Evolutionary conservation across 1,140 invertebrate genomes (phyloP).

Genomic region (Drosophila persimilis): DNA sequence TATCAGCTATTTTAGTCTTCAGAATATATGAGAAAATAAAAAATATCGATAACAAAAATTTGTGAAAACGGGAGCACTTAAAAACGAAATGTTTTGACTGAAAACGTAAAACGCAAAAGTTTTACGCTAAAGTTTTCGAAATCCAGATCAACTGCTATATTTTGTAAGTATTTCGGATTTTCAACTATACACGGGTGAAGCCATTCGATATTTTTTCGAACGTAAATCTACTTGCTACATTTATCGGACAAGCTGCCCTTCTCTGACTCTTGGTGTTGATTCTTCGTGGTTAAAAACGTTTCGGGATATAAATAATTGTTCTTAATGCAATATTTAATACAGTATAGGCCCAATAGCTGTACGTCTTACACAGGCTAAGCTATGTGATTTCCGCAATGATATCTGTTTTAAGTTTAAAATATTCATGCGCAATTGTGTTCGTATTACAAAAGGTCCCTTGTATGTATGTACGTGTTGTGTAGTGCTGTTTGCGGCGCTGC

Average conservation of each 20-base stretch:
- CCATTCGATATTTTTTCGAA: conserved; percentile 14
- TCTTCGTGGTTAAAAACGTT: conserved; percentile 59
- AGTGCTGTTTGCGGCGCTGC: conserved; percentile 46
- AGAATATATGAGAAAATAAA: no score
- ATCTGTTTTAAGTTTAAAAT: conserved; percentile 31
- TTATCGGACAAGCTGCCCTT: conserved; percentile 75
- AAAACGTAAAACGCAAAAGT: no score
- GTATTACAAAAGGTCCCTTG: conserved; percentile 34
- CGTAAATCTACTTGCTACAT: conserved; percentile 12
- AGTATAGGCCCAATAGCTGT: conserved; percentile 45
- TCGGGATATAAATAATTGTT: conserved; percentile 45
- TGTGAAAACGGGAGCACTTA: no score
- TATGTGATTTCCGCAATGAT: not conserved
- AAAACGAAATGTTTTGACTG: no score
- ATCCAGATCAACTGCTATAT: no score
- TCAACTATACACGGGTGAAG: not conserved
- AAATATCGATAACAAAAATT: no score
- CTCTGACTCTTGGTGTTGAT: conserved; percentile 56
- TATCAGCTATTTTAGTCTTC: no score
- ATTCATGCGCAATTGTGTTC: conserved; percentile 33
- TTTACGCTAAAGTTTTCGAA: no score
- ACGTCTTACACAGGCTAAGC: conserved; percentile 11
- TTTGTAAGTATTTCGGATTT: no score
- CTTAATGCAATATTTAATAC: conserved; percentile 46
- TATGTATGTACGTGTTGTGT: conserved; percentile 53